Base-by-base conservation (phyloP, 2,888 invertebrate species). In the Sinelater perroti region DNA sequence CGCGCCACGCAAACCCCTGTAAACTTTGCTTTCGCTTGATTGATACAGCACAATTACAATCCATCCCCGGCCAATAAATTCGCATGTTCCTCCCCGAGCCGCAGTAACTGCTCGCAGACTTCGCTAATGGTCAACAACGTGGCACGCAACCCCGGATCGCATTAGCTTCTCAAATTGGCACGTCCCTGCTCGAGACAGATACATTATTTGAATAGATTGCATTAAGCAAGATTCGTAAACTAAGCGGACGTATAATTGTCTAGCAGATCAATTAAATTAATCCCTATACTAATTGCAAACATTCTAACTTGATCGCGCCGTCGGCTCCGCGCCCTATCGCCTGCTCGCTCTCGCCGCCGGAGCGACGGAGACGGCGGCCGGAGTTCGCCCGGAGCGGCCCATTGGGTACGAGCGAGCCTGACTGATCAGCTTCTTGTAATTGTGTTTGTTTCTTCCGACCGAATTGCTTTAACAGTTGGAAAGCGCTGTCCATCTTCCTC, bases 391-490 rank as follows among this genome's bases (percentile, higher is more conserved):
- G 20, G 47, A 47, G 40, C 20, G 40, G 44, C 42, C 35, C 58
- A 58, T 58, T 54, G 54, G 38, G 52, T 58, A 49, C 55, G 55
- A 56, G 49, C 53, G 53, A 57, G 50, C 54, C 51, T 52, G 49
- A 53, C 51, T 52, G 64, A 58, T 60, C 60, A 62, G 55, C 60
- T 60, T 62, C 62, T 64, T 60, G 60, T 62, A 62, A 64, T 62
- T 57, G 61, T 63, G 54, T 60, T 64, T 64, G 62, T 62, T 60
- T 62, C 62, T 60, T 64, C 60, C 62, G 49, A 60, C 53, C 49
- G 64, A 62, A 60, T 60, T 54, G 45, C 45, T 54, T 62, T 58
- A 51, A 61, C 56, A 52, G 52, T 55, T 54, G 53, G 45, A 58
- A 60, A 56, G 42, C 60, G 46, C 31, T 59, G 54, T 50, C 55